Evolutionary conservation across 2,888 invertebrate species (phyloP).

Genomic region (Dermolepida albohirtum): DNA sequence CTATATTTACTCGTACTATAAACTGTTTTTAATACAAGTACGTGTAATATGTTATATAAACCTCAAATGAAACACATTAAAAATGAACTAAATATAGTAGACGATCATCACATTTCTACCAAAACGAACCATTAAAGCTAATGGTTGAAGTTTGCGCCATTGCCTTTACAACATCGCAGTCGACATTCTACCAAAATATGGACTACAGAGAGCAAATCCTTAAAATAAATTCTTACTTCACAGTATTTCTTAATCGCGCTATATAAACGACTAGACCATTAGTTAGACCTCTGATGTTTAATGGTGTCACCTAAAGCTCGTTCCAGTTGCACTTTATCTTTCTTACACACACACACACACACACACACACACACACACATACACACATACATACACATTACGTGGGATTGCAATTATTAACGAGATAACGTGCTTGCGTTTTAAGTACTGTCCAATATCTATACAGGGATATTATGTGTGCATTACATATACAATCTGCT

Average conservation of each 20-base stretch:
- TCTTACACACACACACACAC: conserved; percentile 39
- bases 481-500: too few species aligned
- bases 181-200: conserved; percentile 17
- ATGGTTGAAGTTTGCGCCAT: conserved; percentile 18
- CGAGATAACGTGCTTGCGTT: too few species aligned
- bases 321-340: conserved; percentile 47
- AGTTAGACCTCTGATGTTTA: conserved; percentile 50
- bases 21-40: too few species aligned
- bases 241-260: conserved; percentile 48
- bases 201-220: conserved; percentile 28
- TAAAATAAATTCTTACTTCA: conserved; percentile 41
- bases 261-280: conserved; percentile 51
- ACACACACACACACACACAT: too few species aligned
- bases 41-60: too few species aligned
- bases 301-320: conserved; percentile 47
- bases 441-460: too few species aligned
- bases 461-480: too few species aligned
- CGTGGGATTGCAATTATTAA: too few species aligned
- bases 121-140: conserved; percentile 41
- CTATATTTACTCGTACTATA: too few species aligned
- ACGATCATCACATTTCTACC: conserved; percentile 17
- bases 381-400: too few species aligned
- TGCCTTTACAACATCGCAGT: conserved; percentile 9
- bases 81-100: conserved; percentile 20
- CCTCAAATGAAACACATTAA: too few species aligned